Evolutionary conservation across 2,888 invertebrate species (phyloP), one percentile per base, ranked within the genome.

Genomic region (Buathra laborator): DNA sequence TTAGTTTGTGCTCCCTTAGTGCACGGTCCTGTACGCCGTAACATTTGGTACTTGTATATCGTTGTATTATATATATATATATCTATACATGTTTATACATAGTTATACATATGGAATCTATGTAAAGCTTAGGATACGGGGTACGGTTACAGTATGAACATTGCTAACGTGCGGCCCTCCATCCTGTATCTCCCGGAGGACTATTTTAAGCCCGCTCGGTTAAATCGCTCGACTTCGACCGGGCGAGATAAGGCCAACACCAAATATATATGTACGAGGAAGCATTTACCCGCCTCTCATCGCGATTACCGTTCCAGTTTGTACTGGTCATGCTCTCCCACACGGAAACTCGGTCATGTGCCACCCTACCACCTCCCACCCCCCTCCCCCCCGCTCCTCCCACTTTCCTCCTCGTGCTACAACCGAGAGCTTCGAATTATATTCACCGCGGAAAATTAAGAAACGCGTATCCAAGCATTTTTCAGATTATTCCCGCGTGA

Each of bases 211-310:
- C 82, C 67, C 79, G 76, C 82, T 76, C 76, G 85, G 82, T 80
- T 85, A 82, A 85, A 85, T 85, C 85, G 85, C 82, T 82, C 82
- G 76, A 85, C 85, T 82, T 82, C 85, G 79, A 85, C 71, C 85
- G 56, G 48, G 46, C 71, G 48, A 82, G 85, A 85, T 85, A 85
- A 85, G 79, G 79, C 82, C 70, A 71, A 82, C 75, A 76, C 66
- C 79, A 64, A 62, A 71, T 14, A 78, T 62, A 44, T 16, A 44
- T 71, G 43, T 43, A 62, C 44, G 46, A 12, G 24, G 14, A 19
- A 48, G 9, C 48, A 64, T 51, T 64, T 43, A 32, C 62, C 16
- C 10, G 16, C 29, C 74, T 74, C 74, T 74, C 48, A 62, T 32
- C 46, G 32, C 74, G 62, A 74, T 62, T 44, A 32, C 51, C 66